Conservation (phyloP, 2,888 invertebrate species). For the Drosophila villosipedis region DNA sequence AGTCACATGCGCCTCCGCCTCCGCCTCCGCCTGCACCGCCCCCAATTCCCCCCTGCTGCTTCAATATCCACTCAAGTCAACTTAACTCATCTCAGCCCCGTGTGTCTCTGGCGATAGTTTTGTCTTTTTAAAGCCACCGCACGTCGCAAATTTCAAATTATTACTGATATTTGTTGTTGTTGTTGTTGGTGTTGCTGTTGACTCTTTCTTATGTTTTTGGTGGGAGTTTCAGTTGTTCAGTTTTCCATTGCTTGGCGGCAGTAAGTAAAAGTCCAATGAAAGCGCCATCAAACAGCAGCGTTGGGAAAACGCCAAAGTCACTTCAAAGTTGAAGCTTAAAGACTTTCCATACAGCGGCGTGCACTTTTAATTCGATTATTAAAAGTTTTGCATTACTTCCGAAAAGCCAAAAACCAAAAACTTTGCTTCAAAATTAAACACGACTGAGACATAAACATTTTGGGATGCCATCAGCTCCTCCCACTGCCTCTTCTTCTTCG, state of each 20-base stretch:
- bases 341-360: conserved; percentile 67
- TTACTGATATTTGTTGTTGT: conserved; percentile 18
- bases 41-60: conserved; percentile 6
- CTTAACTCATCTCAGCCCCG: conserved; percentile 35
- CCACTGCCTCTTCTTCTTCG: conserved; percentile 11
- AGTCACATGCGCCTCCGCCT: conserved; percentile 5
- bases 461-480: conserved; percentile 33
- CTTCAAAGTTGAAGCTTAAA: conserved; percentile 55
- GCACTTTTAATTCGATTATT: conserved; percentile 79
- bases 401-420: conserved; percentile 27
- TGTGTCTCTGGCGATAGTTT: conserved; percentile 65
- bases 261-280: conserved; percentile 78
- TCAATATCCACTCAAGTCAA: conserved; percentile 21
- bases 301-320: conserved; percentile 51
- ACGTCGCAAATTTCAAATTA: conserved; percentile 33
- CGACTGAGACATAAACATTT: conserved; percentile 50
- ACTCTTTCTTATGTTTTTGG: conserved; percentile 35
- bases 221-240: conserved; percentile 59
- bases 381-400: conserved; percentile 81
- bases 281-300: conserved; percentile 59
- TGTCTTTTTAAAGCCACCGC: conserved; percentile 56
- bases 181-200: not conserved
- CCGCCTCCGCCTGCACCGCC: conserved; percentile 1
- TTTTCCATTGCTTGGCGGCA: conserved; percentile 59
- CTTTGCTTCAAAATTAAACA: conserved; percentile 24